Percentiles rank a stretch among this genome's conserved stretches.
These are phyloP conservation scores for Apantesis nais DNA, from an alignment of 2,888 invertebrate species.

Conservation along the genomic window DNA sequence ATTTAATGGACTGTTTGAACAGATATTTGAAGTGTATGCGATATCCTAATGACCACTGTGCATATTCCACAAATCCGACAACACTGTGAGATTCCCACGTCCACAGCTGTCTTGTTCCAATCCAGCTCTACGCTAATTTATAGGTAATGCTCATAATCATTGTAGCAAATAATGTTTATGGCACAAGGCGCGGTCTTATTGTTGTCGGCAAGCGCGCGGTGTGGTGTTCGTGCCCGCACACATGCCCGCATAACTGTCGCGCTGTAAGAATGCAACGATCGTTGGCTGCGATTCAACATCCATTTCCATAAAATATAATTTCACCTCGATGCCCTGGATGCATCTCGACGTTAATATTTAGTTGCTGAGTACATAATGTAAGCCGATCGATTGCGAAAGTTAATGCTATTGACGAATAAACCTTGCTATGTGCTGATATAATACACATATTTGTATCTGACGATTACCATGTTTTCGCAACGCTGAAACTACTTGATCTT, in stretches of 20 bases:
- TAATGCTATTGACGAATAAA: conserved; percentile 57
- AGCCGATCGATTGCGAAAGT: conserved; percentile 56
- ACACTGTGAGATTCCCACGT: conserved; percentile 53
- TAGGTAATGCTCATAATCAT: conserved; percentile 83
- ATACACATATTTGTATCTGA: conserved; percentile 24
- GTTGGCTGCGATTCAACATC: conserved; percentile 79
- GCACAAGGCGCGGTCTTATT: conserved; percentile 81
- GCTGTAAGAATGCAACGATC: conserved; percentile 70
- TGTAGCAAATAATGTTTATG: conserved; percentile 83
- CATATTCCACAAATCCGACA: conserved; percentile 3
- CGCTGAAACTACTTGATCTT: conserved; percentile 59
- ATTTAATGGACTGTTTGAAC: not conserved
- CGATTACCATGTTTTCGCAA: conserved; percentile 51
- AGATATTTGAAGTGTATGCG: not conserved
- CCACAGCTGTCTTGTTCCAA: conserved; percentile 63
- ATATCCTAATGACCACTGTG: not conserved
- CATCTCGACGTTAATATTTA: conserved; percentile 68
- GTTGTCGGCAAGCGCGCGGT: conserved; percentile 74
- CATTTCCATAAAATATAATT: conserved; percentile 82
- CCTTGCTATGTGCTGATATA: conserved; percentile 52
- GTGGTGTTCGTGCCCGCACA: conserved; percentile 64
- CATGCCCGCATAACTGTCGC: conserved; percentile 76
- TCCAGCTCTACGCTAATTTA: conserved; percentile 79
- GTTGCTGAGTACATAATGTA: conserved; percentile 33
- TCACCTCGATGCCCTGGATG: conserved; percentile 67